These are phyloP conservation scores for Serilophus lunatus DNA, from an alignment of 2,113 vertebrate genomes.

Conservation along the genomic window DNA sequence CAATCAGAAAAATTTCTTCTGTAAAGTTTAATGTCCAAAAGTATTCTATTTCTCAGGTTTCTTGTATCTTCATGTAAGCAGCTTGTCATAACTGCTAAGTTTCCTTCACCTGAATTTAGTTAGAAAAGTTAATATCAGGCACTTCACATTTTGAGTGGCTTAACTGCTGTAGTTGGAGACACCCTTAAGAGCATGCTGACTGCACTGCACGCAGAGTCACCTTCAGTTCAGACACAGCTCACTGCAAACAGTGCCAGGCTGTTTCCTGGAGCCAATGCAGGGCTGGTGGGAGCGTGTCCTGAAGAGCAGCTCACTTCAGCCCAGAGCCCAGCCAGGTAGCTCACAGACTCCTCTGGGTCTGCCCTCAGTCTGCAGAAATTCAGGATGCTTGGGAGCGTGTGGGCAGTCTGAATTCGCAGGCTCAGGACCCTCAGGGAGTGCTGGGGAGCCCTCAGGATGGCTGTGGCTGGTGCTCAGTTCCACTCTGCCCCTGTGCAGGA, in stretches of 20 bases:
- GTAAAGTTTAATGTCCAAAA: neutral
- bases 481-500: neutral
- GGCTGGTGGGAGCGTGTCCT: neutral
- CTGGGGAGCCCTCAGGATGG: neutral
- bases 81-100: neutral
- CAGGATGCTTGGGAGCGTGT: rapidly evolving
- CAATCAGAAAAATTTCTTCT: neutral
- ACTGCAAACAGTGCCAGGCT: neutral
- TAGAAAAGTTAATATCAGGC: neutral
- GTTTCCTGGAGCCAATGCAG: neutral
- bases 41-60: neutral
- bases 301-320: neutral
- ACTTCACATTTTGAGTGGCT: neutral
- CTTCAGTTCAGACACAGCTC: rapidly evolving
- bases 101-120: neutral
- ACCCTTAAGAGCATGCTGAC: neutral
- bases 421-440: neutral
- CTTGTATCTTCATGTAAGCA: neutral
- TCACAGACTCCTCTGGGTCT: neutral
- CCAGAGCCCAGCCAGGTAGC: neutral
- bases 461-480: rapidly evolving
- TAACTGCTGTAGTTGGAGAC: neutral
- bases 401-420: too few relatives aligned
- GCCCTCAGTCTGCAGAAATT: neutral
- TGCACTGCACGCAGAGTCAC: neutral